Evolutionary conservation across 1,140 invertebrate genomes (phyloP).

Genomic region (Drosophila sucinea): DNA sequence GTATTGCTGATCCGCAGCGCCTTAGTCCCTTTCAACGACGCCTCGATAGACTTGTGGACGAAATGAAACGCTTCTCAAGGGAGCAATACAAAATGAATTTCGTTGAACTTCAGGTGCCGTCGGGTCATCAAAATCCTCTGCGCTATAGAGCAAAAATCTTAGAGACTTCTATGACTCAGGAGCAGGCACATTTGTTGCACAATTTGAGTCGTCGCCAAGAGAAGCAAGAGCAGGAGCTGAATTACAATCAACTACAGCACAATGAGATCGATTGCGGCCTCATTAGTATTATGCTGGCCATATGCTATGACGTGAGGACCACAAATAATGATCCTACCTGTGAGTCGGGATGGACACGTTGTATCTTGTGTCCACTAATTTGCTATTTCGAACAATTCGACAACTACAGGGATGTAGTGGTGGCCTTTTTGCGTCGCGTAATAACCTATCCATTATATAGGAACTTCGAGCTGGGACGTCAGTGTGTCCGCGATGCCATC

Average conservation of each 20-base stretch:
- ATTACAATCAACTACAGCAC: conserved; percentile 36
- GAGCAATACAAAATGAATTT: conserved; percentile 82
- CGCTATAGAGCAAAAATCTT: conserved; percentile 68
- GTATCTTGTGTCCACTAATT: conserved; percentile 67
- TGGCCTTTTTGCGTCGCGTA: conserved; percentile 68
- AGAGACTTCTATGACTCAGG: conserved; percentile 66
- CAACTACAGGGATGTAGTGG: conserved; percentile 67
- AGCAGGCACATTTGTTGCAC: conserved; percentile 70
- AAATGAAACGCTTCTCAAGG: conserved; percentile 71
- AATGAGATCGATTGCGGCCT: conserved; percentile 74
- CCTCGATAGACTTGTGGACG: conserved; percentile 63
- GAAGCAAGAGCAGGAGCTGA: conserved; percentile 12
- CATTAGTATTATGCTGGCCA: conserved; percentile 74
- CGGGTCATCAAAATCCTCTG: conserved; percentile 76
- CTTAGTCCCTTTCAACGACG: conserved; percentile 67
- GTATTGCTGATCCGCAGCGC: conserved; percentile 57
- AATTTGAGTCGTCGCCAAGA: conserved; percentile 51
- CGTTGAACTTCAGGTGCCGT: conserved; percentile 77
- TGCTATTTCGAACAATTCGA: conserved; percentile 76
- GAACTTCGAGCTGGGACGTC: conserved; percentile 70
- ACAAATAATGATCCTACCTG: conserved; percentile 77
- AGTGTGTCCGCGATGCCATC: conserved; percentile 72
- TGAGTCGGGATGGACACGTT: conserved; percentile 77
- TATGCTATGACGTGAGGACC: conserved; percentile 76
- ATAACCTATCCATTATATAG: conserved; percentile 78